phyloP scores from a whole-genome alignment of 2,888 invertebrate genomes.

The Drosophila flavopinicola region DNA sequence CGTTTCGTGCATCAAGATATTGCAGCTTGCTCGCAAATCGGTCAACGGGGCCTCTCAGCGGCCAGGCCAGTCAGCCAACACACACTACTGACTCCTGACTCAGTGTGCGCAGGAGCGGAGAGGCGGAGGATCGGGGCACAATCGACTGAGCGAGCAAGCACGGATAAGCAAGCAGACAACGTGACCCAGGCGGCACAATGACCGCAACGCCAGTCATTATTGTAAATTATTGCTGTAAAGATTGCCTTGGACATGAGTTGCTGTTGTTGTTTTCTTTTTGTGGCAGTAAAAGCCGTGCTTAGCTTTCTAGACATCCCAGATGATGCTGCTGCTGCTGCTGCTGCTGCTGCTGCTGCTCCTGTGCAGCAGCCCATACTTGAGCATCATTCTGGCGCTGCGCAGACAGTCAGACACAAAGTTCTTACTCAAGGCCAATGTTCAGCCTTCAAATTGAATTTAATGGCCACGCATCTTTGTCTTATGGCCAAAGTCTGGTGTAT shows the following conservation, averaged over 20 bases:
- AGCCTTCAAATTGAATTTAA: conserved; percentile 81
- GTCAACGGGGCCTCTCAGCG: conserved; percentile 71
- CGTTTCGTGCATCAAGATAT: conserved; percentile 77
- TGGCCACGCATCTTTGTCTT: conserved; percentile 75
- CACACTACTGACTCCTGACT: conserved; percentile 56
- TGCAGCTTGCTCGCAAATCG: conserved; percentile 70
- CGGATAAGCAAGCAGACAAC: conserved; percentile 57
- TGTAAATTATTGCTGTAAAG: conserved; percentile 79
- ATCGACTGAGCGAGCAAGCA: conserved; percentile 28
- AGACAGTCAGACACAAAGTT: conserved; percentile 34
- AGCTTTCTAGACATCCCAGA: conserved; percentile 56
- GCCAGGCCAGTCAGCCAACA: conserved; percentile 13
- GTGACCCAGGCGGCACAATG: conserved; percentile 79
- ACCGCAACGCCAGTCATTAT: conserved; percentile 70
- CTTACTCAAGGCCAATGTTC: conserved; percentile 72
- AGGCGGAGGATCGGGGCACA: not conserved
- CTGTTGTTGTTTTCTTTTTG: conserved; percentile 9
- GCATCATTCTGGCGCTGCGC: conserved; percentile 6
- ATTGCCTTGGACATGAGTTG: conserved; percentile 53
- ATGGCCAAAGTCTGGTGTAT: conserved; percentile 73
- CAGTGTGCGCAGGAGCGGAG: conserved; percentile 21
- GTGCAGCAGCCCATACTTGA: conserved; percentile 25
- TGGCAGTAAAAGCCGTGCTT: conserved; percentile 56
- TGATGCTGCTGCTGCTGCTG: not conserved
- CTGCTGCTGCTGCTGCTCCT: conserved; percentile 23